Conservation (phyloP, 2,797 vertebrate genomes). For the Staurois parvus region DNA sequence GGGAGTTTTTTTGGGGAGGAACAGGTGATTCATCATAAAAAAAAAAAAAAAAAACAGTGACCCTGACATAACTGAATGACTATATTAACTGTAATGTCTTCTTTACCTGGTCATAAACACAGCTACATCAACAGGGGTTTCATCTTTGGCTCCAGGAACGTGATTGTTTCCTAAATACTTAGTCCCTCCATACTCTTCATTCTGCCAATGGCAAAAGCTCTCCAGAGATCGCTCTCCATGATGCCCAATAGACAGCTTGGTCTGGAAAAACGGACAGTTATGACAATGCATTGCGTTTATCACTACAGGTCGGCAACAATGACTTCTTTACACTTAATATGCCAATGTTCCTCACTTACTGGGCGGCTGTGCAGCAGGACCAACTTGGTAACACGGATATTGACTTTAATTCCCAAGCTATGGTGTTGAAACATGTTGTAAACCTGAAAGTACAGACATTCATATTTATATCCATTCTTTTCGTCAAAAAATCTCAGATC, state of each 20-base stretch:
- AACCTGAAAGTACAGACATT: conserved; percentile 77
- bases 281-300: not conserved
- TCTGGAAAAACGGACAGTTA: conserved; percentile 72
- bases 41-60: too few relatives aligned
- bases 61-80: not conserved
- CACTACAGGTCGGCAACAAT: not conserved
- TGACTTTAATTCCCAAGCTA: conserved; percentile 89
- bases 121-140: conserved; percentile 87
- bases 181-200: conserved; percentile 87
- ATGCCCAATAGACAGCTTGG: conserved; percentile 88
- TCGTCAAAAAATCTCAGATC: not conserved
- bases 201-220: conserved; percentile 97
- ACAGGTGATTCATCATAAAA: too few relatives aligned
- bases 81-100: not conserved
- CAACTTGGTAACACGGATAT: conserved; percentile 91
- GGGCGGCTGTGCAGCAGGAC: conserved; percentile 90
- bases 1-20: too few relatives aligned
- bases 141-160: conserved; percentile 88
- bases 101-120: conserved; percentile 94
- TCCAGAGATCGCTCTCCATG: conserved; percentile 94
- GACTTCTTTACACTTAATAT: not conserved
- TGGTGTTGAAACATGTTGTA: conserved; percentile 97
- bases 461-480: not conserved
- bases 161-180: conserved; percentile 91
- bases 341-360: conserved; percentile 76